Base-by-base conservation (phyloP, 1,140 invertebrate species). In the Mizuhopecten yessoensis region DNA sequence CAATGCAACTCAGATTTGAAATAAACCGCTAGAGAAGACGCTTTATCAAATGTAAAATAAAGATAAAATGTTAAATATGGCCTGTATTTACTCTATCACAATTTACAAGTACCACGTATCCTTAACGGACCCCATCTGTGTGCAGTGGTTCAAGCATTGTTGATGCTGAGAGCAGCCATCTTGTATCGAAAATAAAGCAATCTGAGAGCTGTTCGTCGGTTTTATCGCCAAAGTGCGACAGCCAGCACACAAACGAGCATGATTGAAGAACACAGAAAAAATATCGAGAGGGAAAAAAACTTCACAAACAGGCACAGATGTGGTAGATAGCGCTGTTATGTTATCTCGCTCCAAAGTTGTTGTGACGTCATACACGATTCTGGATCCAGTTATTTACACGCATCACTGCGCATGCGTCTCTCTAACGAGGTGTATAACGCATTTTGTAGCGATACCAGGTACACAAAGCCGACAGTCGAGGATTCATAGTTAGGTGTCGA, bases 251-350 rank as follows among this genome's bases (percentile, higher is more conserved):
- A 75, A 75, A 75, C 57, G 23, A 9, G 57, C 57, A 29, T 75
- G 57, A 75, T 75, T 75, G 57, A 75, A 75, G 57, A 75, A 75
- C 29, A 75, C n/a, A 75, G 57, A 29, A 75, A 75, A 75, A 75
- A 75, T 75, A n/a, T 75, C 57, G 11, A 75, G 57, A 75, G 5
- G 57, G 57, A 29, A 29, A 75, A 75, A 75, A 75, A 75, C n/a
- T 75, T 75, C 57, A 75, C 57, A 75, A 75, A 75, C n/a, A 75
- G 57, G n/a, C 57, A 75, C 57, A 75, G 57, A 75, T 75, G 57
- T 75, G 15, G n/a, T 9, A n/a, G 57, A 75, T 75, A 75, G n/a
- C 29, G n/a, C 23, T n/a, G 57, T 29, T 75, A 75, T 75, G 57
- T n/a, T 75, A 75, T 75, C 57, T 75, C 23, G n/a, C n/a, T n/a